Evolutionary conservation across 2,113 vertebrate genomes (phyloP), one percentile per base, ranked within the genome.

Genomic region (Aptenodytes forsteri): DNA sequence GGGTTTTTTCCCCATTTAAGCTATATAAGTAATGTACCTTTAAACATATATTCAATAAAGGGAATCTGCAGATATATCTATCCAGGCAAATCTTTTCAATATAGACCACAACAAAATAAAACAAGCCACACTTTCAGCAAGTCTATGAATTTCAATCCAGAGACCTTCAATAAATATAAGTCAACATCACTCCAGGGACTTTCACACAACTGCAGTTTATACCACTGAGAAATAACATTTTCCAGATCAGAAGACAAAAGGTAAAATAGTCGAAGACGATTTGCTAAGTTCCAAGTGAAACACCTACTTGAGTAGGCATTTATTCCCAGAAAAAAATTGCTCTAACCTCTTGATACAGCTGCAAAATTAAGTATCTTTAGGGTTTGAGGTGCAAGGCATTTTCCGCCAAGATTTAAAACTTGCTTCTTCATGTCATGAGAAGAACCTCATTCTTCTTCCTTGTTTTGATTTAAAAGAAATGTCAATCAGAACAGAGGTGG

Each of bases 21-120:
- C 25, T 44, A 40, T 17, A 61, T 0, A 0, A 34, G 5, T 7
- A 82, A 76, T 11, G 13, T 12, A 61, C 4, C 3, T 77, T 65
- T 85, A 49, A 56, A 83, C 5, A 34, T 5, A 55, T 2, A 52
- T 16, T 32, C 12, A 42, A 3, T 29, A n/a, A 46, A 40, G 11
- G 4, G 29, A 49, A 32, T n/a, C 22, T 90, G 15, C 10, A 61
- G 49, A 69, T 61, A 36, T 0, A 95, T 12, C 6, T 61, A 19
- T 61, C 13, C 22, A 90, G 47, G 23, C 12, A 72, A 90, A 79
- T 26, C 16, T 56, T 76, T 56, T 11, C 71, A 52, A 58, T 18
- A 32, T 1, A 42, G 8, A 47, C 4, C 18, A 55, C 21, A 88
- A 16, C 9, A 86, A 90, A 96, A 81, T 20, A 72, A 59, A 85